Evolutionary conservation across 2,113 vertebrate species (phyloP).

Genomic region (Willisornis vidua): DNA sequence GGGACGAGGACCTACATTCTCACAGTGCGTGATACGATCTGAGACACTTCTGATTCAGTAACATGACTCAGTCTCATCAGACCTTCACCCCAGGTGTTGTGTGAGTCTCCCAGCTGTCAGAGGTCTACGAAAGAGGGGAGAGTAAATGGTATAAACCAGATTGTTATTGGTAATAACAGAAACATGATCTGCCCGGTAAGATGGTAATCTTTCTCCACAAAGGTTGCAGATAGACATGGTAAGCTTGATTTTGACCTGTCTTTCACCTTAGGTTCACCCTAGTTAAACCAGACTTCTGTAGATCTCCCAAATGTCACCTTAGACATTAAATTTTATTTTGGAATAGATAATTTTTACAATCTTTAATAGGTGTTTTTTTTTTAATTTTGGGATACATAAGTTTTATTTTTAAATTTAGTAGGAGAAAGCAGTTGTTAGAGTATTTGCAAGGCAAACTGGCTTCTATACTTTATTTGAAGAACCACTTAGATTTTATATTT

Average conservation of each 20-base stretch:
- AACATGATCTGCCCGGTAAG: background rate
- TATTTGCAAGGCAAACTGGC: background rate
- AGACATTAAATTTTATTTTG: background rate
- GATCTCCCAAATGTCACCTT: background rate
- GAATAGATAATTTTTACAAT: background rate
- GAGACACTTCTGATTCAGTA: background rate
- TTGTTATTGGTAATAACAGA: slow-evolving; percentile 1
- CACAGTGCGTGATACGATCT: fast-evolving
- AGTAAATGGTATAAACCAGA: background rate
- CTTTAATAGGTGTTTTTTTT: background rate
- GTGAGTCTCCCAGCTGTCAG: background rate
- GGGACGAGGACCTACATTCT: background rate
- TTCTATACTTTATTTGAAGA: background rate
- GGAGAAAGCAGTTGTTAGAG: background rate
- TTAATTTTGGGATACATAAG: background rate
- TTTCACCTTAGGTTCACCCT: background rate
- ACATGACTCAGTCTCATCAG: background rate
- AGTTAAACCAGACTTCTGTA: background rate
- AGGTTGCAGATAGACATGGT: background rate
- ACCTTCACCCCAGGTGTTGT: background rate
- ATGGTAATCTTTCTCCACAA: background rate
- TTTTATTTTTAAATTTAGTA: background rate
- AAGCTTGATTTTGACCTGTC: slow-evolving; percentile 33
- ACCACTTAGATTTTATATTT: background rate
- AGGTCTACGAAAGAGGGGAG: background rate